Conservation (phyloP, 2,888 invertebrate species). For the Cataglyphis cursor region DNA sequence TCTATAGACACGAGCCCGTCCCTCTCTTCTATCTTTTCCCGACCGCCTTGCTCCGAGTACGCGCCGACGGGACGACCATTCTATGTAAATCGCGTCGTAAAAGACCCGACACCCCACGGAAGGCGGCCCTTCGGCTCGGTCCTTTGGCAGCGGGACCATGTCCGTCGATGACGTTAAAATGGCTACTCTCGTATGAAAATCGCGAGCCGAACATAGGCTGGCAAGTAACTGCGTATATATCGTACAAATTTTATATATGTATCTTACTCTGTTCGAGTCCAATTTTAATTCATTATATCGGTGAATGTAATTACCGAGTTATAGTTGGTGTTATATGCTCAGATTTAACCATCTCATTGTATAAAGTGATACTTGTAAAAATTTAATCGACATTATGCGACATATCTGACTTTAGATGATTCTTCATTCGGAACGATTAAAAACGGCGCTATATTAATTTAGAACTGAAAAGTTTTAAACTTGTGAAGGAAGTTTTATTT, state of each 20-base stretch:
- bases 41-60: conserved; percentile 64
- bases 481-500: conserved; percentile 22
- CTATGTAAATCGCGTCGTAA: conserved; percentile 85
- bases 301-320: conserved; percentile 14
- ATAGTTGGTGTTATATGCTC: not conserved
- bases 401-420: conserved; percentile 16
- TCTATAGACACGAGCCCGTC: conserved; percentile 71
- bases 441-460: conserved; percentile 5
- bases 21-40: conserved; percentile 56
- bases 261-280: not conserved
- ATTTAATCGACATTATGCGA: not conserved
- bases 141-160: conserved; percentile 57
- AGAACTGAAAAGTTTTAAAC: conserved; percentile 1
- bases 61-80: conserved; percentile 79
- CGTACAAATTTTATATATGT: not conserved
- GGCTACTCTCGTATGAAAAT: conserved; percentile 35
- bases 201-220: not conserved
- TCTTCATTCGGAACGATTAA: not conserved
- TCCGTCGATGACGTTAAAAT: conserved; percentile 71
- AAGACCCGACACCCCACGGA: conserved; percentile 82
- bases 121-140: conserved; percentile 55
- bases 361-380: conserved; percentile 8
- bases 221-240: not conserved
- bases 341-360: not conserved
- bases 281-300: conserved; percentile 5